Conservation (phyloP, 2,888 invertebrate species). For the Dicranocentrus wangi region DNA sequence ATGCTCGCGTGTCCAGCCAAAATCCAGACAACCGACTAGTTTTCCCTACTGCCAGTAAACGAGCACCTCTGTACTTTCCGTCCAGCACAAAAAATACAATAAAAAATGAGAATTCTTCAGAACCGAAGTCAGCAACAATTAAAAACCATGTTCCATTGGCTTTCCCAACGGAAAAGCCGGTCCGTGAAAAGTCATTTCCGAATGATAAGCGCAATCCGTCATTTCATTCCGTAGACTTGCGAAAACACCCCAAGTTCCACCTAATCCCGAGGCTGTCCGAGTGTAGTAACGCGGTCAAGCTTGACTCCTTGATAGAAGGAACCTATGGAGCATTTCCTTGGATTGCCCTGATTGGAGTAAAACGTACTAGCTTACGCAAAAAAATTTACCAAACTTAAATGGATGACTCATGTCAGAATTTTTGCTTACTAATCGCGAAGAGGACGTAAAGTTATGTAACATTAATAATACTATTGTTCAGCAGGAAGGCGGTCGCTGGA, state of each 20-base stretch:
- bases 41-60: not conserved
- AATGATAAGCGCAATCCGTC: no score
- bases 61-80: no score
- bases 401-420: no score
- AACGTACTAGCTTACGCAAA: no score
- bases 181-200: not conserved
- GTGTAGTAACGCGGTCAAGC: conserved; percentile 52
- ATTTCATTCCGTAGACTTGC: not conserved
- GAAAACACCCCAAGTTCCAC: conserved; percentile 48
- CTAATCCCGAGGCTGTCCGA: conserved; percentile 54
- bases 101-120: no score
- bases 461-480: not conserved
- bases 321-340: conserved; percentile 67
- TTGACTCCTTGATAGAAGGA: conserved; percentile 60
- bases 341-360: conserved; percentile 66
- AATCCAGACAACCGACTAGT: not conserved
- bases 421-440: not conserved
- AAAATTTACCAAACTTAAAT: no score
- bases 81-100: no score
- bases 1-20: not conserved
- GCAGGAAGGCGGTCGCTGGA: conserved; percentile 30
- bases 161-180: not conserved
- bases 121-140: no score
- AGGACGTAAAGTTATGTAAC: no score
- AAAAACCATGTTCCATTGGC: not conserved